These are phyloP conservation scores for Periparus ater DNA, from an alignment of 2,797 vertebrate genomes.

Conservation along the genomic window DNA sequence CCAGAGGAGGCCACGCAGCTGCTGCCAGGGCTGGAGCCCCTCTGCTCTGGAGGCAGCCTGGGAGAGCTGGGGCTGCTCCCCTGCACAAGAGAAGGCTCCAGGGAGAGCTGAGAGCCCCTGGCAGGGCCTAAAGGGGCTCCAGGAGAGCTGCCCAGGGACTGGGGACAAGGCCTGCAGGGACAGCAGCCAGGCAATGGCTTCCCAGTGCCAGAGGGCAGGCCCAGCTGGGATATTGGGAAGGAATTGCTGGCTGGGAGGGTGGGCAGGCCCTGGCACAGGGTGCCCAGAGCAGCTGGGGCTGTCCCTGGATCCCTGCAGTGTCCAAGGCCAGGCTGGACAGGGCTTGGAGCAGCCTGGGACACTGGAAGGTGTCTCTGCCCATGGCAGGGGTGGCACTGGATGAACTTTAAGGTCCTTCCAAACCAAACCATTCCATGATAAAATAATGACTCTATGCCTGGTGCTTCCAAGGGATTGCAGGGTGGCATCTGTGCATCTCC, in stretches of 20 bases:
- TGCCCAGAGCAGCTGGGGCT: neutral
- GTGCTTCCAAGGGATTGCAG: neutral
- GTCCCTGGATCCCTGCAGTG: neutral
- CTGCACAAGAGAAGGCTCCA: neutral
- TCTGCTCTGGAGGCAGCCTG: neutral
- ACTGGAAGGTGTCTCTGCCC: neutral
- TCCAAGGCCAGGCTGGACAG: fast-evolving
- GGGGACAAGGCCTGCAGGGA: neutral
- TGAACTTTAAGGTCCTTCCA: neutral
- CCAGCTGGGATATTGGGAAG: neutral
- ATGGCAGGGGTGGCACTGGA: fast-evolving
- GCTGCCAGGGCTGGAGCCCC: neutral
- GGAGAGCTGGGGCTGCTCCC: neutral
- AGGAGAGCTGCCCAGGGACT: neutral
- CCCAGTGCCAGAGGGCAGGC: no score
- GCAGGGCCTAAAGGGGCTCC: neutral
- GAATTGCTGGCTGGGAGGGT: no score
- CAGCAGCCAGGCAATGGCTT: neutral
- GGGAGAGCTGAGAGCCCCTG: neutral
- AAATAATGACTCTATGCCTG: neutral
- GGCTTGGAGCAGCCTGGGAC: fast-evolving
- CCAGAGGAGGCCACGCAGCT: neutral
- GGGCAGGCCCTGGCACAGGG: neutral
- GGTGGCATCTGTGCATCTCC: neutral
- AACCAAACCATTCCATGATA: no score